A percentile compares a stretch with the other conserved stretches of the same genome.
Evolutionary conservation across 2,888 invertebrate genomes (phyloP).

Genomic region (Anorthoa munda): DNA sequence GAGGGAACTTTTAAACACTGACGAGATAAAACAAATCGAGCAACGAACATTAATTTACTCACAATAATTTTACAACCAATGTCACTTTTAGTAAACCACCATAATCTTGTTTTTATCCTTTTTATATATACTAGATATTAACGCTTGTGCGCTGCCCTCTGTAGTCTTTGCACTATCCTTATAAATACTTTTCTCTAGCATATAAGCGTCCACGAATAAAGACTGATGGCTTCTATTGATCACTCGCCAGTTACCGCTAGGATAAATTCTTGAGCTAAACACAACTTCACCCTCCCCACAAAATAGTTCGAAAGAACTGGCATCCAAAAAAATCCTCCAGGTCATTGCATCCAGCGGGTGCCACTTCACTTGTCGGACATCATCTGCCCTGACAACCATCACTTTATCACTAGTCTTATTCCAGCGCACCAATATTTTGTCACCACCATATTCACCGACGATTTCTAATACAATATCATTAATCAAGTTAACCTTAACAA

Average conservation of each 20-base stretch:
- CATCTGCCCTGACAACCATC: conserved; percentile 78
- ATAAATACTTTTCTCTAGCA: conserved; percentile 70
- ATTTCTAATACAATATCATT: conserved; percentile 76
- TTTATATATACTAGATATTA: background rate
- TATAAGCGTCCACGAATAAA: conserved; percentile 70
- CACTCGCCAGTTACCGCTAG: conserved; percentile 81
- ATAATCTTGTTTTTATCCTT: background rate
- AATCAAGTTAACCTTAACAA: conserved; percentile 74
- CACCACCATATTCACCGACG: conserved; percentile 79
- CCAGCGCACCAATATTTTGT: conserved; percentile 75
- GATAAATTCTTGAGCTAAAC: conserved; percentile 83
- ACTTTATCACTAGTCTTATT: conserved; percentile 77
- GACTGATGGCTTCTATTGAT: conserved; percentile 41
- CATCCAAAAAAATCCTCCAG: conserved; percentile 84
- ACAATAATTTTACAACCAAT: background rate
- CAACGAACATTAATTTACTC: background rate
- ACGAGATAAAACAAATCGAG: background rate
- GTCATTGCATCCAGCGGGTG: conserved; percentile 70
- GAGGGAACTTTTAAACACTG: background rate
- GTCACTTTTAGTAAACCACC: background rate
- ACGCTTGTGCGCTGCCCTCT: background rate
- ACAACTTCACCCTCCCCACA: conserved; percentile 87
- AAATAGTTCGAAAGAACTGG: conserved; percentile 86
- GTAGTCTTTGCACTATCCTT: background rate
- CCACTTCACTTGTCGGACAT: conserved; percentile 85